These are phyloP conservation scores for Eulemur mongoz DNA, from an alignment of 2,797 vertebrate genomes.

Conservation along the genomic window DNA sequence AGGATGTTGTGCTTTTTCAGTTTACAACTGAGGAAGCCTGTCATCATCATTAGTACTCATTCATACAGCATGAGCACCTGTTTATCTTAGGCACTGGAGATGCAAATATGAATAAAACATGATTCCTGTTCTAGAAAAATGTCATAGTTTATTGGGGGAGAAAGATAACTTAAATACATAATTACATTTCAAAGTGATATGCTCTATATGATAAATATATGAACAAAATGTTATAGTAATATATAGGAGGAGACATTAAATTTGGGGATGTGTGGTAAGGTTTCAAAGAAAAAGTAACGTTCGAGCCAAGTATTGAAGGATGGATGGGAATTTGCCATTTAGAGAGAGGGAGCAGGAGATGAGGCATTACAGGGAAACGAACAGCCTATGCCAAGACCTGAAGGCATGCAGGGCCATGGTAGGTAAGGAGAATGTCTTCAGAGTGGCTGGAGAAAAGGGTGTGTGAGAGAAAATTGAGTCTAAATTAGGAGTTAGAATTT, in stretches of 20 bases:
- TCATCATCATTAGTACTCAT: slow-evolving; percentile 63
- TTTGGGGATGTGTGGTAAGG: background rate
- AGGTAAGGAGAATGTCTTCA: background rate
- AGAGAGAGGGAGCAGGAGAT: background rate
- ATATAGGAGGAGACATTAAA: background rate
- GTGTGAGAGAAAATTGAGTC: background rate
- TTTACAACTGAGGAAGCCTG: slow-evolving; percentile 52
- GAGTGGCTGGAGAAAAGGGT: background rate
- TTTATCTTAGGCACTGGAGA: slow-evolving; percentile 19
- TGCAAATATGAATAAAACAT: slow-evolving; percentile 69
- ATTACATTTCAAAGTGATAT: background rate
- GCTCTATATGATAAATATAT: slow-evolving; percentile 10
- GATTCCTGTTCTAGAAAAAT: slow-evolving; percentile 51
- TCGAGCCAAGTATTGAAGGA: slow-evolving; percentile 1
- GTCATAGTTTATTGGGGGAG: background rate
- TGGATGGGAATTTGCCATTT: background rate
- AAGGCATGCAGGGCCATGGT: no score
- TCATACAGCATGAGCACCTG: slow-evolving; percentile 64
- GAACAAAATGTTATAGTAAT: slow-evolving; percentile 2
- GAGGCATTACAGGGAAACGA: background rate
- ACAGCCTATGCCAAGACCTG: background rate
- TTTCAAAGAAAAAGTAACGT: slow-evolving; percentile 24
- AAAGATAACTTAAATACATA: slow-evolving; percentile 15
- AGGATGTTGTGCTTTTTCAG: slow-evolving; percentile 35
- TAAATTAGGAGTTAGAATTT: slow-evolving; percentile 4